A percentile compares a stretch with the other conserved stretches of the same genome.
phyloP scores from a whole-genome alignment of 2,113 vertebrate genomes.

The Propithecus coquereli region DNA sequence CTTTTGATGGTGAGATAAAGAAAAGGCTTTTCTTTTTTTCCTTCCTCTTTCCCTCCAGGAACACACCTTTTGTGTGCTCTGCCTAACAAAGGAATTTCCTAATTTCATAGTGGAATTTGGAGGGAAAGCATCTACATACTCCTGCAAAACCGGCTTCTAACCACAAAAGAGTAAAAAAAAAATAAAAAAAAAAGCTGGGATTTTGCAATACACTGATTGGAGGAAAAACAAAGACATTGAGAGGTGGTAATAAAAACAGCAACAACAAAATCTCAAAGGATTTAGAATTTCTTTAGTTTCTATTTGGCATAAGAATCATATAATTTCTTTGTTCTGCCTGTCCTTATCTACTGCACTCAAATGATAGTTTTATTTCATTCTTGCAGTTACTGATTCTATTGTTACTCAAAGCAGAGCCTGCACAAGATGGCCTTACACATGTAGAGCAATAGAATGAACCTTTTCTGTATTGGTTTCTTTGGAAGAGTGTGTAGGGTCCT shows the following conservation, averaged over 20 bases:
- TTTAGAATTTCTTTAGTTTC: constrained; percentile 65
- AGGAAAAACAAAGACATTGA: constrained; percentile 1
- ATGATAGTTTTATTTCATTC: constrained; percentile 58
- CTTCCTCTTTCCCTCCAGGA: not conserved
- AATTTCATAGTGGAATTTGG: constrained; percentile 56
- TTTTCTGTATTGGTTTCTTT: constrained; percentile 28
- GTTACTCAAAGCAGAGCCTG: constrained; percentile 7
- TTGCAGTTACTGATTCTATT: constrained; percentile 37
- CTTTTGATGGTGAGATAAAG: constrained; percentile 47
- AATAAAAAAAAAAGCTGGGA: not conserved
- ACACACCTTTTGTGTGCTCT: constrained; percentile 58
- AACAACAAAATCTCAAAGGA: constrained; percentile 41
- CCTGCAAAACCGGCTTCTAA: constrained; percentile 24
- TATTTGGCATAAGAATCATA: constrained; percentile 43
- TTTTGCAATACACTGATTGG: constrained; percentile 37
- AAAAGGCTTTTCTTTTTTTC: not conserved
- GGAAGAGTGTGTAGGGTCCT: not conserved
- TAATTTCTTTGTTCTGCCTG: constrained; percentile 66
- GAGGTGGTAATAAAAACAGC: constrained; percentile 58
- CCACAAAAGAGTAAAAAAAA: constrained; percentile 45
- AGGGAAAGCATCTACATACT: not conserved
- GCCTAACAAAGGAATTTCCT: constrained; percentile 62
- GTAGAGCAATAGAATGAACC: not conserved
- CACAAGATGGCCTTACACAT: constrained; percentile 13
- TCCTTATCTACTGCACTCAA: constrained; percentile 43